phyloP scores from a whole-genome alignment of 2,888 invertebrate genomes.

The Napeogenes sylphis region DNA sequence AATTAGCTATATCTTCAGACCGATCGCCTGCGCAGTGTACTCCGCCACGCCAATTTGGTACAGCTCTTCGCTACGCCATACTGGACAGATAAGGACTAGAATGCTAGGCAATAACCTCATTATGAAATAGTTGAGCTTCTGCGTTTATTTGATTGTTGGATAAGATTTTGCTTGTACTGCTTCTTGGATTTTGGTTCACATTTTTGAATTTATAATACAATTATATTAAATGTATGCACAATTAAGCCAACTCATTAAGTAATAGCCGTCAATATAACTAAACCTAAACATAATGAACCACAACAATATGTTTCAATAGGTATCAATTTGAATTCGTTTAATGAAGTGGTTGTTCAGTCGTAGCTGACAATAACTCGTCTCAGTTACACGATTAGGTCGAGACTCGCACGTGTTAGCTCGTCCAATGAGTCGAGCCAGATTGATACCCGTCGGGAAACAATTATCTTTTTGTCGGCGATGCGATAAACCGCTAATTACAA shows the following conservation, averaged over 20 bases:
- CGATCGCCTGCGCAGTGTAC: slow-evolving; percentile 65
- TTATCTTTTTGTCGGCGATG: slow-evolving; percentile 68
- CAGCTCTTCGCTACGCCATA: slow-evolving; percentile 63
- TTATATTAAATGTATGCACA: too few relatives aligned
- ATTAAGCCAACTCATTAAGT: too few relatives aligned
- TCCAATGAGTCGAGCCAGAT: slow-evolving; percentile 30
- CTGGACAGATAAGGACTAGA: slow-evolving; percentile 66
- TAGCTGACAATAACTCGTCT: slow-evolving; percentile 25
- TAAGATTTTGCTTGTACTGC: slow-evolving; percentile 40
- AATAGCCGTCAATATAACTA: too few relatives aligned
- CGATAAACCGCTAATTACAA: slow-evolving; percentile 72
- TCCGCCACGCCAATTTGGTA: slow-evolving; percentile 75
- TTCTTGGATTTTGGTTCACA: slow-evolving; percentile 32
- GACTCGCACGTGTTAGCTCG: slow-evolving; percentile 47
- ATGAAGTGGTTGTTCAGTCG: slow-evolving; percentile 22
- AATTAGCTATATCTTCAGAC: slow-evolving; percentile 71
- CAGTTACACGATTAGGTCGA: slow-evolving; percentile 21
- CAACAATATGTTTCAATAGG: slow-evolving; percentile 8
- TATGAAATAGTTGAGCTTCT: slow-evolving; percentile 68
- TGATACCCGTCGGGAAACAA: slow-evolving; percentile 69
- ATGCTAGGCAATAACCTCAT: slow-evolving; percentile 75
- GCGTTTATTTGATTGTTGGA: slow-evolving; percentile 56
- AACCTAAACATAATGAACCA: not conserved
- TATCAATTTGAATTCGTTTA: slow-evolving; percentile 16
- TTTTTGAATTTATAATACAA: slow-evolving; percentile 1